A percentile compares a stretch with the other conserved stretches of the same genome.
phyloP scores from a whole-genome alignment of 2,113 vertebrate genomes.

The Trinectes maculatus region DNA sequence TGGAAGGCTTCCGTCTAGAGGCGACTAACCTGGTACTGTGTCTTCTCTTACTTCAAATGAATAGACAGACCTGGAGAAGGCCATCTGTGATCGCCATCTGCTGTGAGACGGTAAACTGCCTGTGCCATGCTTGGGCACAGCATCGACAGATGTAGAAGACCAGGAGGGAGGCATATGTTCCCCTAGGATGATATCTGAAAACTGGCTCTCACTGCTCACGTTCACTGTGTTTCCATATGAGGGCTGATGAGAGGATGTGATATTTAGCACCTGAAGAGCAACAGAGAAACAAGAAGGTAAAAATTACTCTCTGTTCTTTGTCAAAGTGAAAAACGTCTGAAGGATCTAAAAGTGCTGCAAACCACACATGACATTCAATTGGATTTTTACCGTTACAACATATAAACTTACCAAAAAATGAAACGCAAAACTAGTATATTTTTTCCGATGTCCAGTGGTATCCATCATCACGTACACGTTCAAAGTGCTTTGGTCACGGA shows the following conservation, averaged over 20 bases:
- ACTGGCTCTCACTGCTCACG: slow-evolving; percentile 27
- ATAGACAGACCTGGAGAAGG: slow-evolving; percentile 72
- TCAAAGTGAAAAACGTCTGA: neutral
- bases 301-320: neutral
- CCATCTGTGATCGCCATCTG: slow-evolving; percentile 67
- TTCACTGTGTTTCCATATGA: slow-evolving; percentile 37
- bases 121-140: slow-evolving; percentile 27
- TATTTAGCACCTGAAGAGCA: slow-evolving; percentile 58
- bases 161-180: slow-evolving; percentile 43
- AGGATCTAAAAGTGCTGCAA: neutral
- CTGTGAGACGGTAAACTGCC: slow-evolving; percentile 26
- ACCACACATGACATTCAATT: neutral
- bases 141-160: slow-evolving; percentile 46
- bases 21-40: slow-evolving; percentile 76
- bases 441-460: slow-evolving; percentile 31
- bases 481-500: neutral
- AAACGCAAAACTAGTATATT: slow-evolving; percentile 29
- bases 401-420: slow-evolving; percentile 60
- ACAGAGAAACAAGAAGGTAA: neutral
- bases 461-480: slow-evolving; percentile 59
- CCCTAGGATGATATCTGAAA: slow-evolving; percentile 33
- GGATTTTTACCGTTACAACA: neutral
- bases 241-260: slow-evolving; percentile 23
- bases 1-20: neutral
- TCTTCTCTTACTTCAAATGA: slow-evolving; percentile 82